phyloP scores from a whole-genome alignment of 2,888 invertebrate genomes.

The Himalopsyche japonica region DNA sequence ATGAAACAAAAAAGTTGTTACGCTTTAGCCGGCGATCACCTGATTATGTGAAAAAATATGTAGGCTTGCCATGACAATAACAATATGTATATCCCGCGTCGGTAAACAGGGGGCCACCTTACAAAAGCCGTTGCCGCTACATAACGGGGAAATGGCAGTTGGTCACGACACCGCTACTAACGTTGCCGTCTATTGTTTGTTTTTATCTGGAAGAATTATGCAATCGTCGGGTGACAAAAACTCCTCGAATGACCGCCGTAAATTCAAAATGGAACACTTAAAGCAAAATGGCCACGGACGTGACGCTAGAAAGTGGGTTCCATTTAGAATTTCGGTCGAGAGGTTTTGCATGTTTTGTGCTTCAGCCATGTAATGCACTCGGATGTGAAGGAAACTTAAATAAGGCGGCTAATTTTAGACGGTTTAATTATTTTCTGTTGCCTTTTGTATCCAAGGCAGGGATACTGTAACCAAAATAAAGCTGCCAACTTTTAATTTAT shows the following conservation, averaged over 20 bases:
- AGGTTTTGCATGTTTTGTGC: neutral
- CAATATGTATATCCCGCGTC: neutral
- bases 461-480: no score
- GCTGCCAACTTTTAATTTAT: no score
- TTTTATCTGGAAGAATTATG: slow-evolving; percentile 16
- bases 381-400: neutral
- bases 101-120: neutral
- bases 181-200: neutral
- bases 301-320: neutral
- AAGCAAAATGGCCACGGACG: neutral
- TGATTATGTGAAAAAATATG: neutral
- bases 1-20: no score
- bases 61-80: neutral
- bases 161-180: slow-evolving; percentile 6
- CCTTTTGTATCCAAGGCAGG: no score
- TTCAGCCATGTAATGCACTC: neutral
- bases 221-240: slow-evolving; percentile 19
- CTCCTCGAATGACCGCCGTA: slow-evolving; percentile 2
- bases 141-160: neutral
- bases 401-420: neutral
- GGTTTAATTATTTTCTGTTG: neutral
- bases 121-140: neutral
- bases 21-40: neutral
- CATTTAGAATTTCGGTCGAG: neutral
- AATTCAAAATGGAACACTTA: neutral